Conservation (phyloP, 2,113 vertebrate species). For the Gymnocephalus cernua region DNA sequence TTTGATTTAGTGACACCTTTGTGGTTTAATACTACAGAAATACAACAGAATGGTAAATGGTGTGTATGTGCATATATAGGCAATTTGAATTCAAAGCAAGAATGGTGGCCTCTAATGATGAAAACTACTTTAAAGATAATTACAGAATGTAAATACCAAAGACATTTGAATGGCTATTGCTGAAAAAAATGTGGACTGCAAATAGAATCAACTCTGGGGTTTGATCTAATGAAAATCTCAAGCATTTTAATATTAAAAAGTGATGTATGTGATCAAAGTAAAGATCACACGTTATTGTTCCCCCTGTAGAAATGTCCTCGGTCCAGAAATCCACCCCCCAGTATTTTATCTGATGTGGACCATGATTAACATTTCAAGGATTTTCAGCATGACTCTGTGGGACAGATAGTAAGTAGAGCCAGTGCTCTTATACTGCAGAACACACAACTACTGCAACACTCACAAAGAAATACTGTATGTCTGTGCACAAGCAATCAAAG, state of each 20-base stretch:
- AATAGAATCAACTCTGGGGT: not conserved
- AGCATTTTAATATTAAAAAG: not conserved
- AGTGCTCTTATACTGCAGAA: not conserved
- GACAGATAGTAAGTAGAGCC: conserved; percentile 66
- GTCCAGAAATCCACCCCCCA: conserved; percentile 76
- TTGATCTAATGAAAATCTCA: not conserved
- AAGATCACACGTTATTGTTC: not conserved
- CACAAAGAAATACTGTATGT: not conserved
- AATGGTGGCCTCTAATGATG: not conserved
- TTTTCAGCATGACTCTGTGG: conserved; percentile 62
- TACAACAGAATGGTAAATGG: not conserved
- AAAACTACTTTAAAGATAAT: not conserved
- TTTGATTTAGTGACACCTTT: no score
- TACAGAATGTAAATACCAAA: not conserved
- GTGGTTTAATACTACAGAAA: not conserved
- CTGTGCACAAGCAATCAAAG: not conserved
- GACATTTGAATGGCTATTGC: not conserved
- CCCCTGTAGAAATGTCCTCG: conserved; percentile 64
- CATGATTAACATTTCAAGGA: conserved; percentile 45
- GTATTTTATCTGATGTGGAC: conserved; percentile 74
- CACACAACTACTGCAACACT: not conserved
- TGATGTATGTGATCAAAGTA: not conserved
- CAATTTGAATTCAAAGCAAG: not conserved
- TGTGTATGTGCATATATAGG: not conserved
- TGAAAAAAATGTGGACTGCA: not conserved